These are phyloP conservation scores for Hypanus sabinus DNA, from an alignment of 2,113 vertebrate species.

Conservation along the genomic window DNA sequence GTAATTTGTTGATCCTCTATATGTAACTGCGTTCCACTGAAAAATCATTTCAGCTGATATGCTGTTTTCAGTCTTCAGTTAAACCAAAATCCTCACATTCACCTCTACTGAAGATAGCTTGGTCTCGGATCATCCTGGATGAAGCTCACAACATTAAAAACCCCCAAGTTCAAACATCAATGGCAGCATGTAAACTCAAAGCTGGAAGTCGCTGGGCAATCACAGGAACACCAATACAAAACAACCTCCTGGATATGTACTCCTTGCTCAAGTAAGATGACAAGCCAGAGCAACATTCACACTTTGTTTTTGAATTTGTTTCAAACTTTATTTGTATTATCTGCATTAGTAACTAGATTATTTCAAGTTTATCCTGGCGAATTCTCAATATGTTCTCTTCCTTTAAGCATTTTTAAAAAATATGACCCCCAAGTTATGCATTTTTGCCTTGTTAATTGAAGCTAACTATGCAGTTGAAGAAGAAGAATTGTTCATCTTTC, in stretches of 20 bases:
- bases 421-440: not conserved
- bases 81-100: constrained; percentile 42
- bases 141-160: constrained; percentile 95
- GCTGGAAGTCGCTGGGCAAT: constrained; percentile 82
- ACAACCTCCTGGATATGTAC: constrained; percentile 93
- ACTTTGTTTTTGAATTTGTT: not conserved
- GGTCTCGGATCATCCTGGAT: constrained; percentile 82
- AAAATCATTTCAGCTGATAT: not conserved
- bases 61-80: not conserved
- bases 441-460: not conserved
- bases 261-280: constrained; percentile 79
- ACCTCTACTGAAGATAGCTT: constrained; percentile 69
- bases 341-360: not conserved
- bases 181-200: constrained; percentile 77
- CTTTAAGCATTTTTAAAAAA: not conserved
- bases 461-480: not conserved
- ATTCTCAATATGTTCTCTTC: not conserved
- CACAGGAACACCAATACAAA: constrained; percentile 91
- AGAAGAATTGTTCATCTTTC: not conserved
- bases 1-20: not conserved
- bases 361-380: not conserved
- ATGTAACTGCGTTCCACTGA: not conserved
- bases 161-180: constrained; percentile 78
- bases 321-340: not conserved
- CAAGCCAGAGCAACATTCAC: not conserved